phyloP scores from a whole-genome alignment of 1,140 invertebrate genomes.

The Helicoverpa zea region DNA sequence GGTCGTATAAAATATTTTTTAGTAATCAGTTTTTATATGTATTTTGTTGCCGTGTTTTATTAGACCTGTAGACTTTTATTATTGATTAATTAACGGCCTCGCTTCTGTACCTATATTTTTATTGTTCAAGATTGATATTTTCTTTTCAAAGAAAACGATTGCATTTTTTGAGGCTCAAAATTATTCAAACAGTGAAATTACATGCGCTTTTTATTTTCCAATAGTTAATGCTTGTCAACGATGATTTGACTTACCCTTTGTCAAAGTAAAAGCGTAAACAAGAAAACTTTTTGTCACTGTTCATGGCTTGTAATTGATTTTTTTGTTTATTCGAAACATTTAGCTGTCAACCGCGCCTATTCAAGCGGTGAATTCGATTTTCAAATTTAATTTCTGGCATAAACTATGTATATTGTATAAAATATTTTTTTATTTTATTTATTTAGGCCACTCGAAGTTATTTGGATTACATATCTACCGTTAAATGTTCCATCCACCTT shows the following conservation, averaged over 20 bases:
- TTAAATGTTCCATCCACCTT: neutral
- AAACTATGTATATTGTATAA: too few species aligned
- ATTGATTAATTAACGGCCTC: neutral
- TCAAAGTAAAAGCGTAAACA: conserved; percentile 30
- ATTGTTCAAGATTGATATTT: too few species aligned
- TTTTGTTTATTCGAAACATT: conserved; percentile 20
- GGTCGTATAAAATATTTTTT: neutral
- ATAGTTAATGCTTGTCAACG: conserved; percentile 8
- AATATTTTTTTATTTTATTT: too few species aligned
- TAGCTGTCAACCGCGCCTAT: conserved; percentile 19
- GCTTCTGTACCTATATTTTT: neutral
- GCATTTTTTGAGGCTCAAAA: too few species aligned
- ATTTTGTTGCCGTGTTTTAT: too few species aligned
- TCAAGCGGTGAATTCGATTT: conserved; percentile 15
- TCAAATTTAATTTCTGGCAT: neutral
- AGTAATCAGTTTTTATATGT: neutral
- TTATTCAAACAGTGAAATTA: neutral
- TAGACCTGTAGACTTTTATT: neutral
- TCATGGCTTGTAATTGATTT: conserved; percentile 29
- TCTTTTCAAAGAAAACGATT: neutral
- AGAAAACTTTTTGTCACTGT: conserved; percentile 29
- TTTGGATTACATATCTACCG: neutral
- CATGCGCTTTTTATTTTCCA: neutral
- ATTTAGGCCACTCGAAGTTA: too few species aligned
- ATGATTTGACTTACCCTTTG: conserved; percentile 19